Conservation (phyloP, 2,888 invertebrate species). For the Zootermopsis nevadensis region DNA sequence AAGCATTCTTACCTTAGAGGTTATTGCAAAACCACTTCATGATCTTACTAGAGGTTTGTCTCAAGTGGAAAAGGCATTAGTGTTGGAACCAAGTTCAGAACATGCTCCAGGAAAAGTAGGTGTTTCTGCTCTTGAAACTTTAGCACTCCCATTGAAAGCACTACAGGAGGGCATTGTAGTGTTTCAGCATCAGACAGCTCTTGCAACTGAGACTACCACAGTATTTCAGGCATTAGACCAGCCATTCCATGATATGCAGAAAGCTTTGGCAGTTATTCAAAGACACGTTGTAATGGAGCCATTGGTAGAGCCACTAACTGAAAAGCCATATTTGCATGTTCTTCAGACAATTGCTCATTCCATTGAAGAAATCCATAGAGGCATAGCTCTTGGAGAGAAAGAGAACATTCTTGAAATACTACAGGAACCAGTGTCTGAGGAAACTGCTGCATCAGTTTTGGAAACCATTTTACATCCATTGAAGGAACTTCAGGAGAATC, state of each 20-base stretch:
- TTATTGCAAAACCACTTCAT: constrained; percentile 25
- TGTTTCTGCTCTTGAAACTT: background rate
- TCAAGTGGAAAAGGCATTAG: constrained; percentile 45
- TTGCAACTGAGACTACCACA: constrained; percentile 47
- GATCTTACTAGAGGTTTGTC: constrained; percentile 19
- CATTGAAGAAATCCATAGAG: constrained; percentile 50
- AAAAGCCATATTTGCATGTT: constrained; percentile 29
- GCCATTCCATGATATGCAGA: constrained; percentile 58
- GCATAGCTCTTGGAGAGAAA: constrained; percentile 51
- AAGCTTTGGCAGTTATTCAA: constrained; percentile 53
- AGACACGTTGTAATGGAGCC: constrained; percentile 46
- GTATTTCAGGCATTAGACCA: constrained; percentile 58
- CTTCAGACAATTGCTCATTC: constrained; percentile 51
- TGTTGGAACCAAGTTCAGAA: constrained; percentile 37
- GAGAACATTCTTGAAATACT: constrained; percentile 43
- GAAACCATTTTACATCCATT: constrained; percentile 50
- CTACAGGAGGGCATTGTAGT: constrained; percentile 33
- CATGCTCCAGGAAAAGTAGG: constrained; percentile 5
- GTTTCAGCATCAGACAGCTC: constrained; percentile 39
- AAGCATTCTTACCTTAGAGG: constrained; percentile 8
- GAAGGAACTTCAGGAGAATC: constrained; percentile 61
- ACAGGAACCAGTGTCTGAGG: constrained; percentile 47
- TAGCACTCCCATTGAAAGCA: constrained; percentile 17
- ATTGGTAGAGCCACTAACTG: background rate
- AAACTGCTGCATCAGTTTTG: constrained; percentile 56